These are phyloP conservation scores for Manis pentadactyla DNA, from an alignment of 2,797 vertebrate genomes.

Conservation along the genomic window DNA sequence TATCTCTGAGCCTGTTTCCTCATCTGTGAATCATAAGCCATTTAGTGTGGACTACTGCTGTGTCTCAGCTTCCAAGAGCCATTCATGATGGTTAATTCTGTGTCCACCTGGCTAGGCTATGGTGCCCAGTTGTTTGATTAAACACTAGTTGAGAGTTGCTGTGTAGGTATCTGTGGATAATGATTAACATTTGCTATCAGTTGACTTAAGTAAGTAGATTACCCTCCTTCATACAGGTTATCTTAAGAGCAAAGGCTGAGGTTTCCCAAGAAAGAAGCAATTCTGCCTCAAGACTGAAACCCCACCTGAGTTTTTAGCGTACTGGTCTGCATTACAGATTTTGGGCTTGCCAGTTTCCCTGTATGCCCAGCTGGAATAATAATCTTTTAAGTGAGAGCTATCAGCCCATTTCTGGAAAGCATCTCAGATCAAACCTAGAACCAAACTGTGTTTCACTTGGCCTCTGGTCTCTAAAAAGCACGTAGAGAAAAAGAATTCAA, in stretches of 20 bases:
- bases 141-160: background rate
- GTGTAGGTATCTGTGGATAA: background rate
- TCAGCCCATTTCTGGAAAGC: constrained; percentile 30
- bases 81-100: background rate
- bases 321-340: background rate
- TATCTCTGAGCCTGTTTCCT: background rate
- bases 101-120: background rate
- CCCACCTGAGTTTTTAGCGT: background rate
- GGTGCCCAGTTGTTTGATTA: background rate
- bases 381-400: constrained; percentile 24
- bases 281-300: background rate
- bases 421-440: constrained; percentile 55
- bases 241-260: background rate
- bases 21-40: background rate
- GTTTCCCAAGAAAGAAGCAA: background rate
- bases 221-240: background rate
- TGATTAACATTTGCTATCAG: background rate
- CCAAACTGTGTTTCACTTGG: constrained; percentile 47
- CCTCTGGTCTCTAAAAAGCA: constrained; percentile 36
- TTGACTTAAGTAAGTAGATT: background rate
- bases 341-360: background rate
- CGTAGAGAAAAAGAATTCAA: constrained; percentile 46
- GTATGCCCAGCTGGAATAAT: background rate
- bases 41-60: background rate
- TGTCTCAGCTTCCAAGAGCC: background rate